Base-by-base conservation (phyloP, 2,888 invertebrate genomes). In the Ferrisia virgata region DNA sequence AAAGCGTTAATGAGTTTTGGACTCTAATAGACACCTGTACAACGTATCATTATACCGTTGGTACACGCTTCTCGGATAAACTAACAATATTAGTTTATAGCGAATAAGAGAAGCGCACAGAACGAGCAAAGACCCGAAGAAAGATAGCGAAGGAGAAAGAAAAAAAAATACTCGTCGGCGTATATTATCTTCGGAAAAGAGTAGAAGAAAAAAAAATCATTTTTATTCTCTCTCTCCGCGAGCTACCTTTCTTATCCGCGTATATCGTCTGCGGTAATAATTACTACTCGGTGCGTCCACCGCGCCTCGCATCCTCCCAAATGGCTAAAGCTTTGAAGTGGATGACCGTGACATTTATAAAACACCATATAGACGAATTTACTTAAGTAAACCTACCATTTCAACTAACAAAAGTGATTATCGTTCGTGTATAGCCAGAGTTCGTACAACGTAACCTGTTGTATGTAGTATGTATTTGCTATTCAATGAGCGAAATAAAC, bases 1-100 rank as follows among this genome's bases (percentile, higher is more conserved):
- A 36, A 76, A 76, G 72, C 72, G 72, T 76, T 76, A 76, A 76
- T 76, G 72, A 76, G 72, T 76, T 76, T 76, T 76, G 72, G 72
- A 76, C 72, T 64, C 64, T 33, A 69, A 69, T 69, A 76, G 33
- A 36, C 72, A 76, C 72, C 72, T 76, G 72, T 36, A 76, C 72
- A 76, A 76, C 72, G 72, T 76, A 76, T 76, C 72, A 76, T 76
- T 76, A 76, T 76, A 76, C 72, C 36, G n/a, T n/a, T n/a, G 36
- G 28, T 76, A 76, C 72, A 76, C 72, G 72, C 72, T 76, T 76
- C 72, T 18, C 33, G 33, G 36, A 76, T 76, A 76, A 76, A 76
- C 69, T 69, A 69, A 69, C 72, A 76, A 76, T 76, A 76, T 76
- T 76, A 76, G 36, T 76, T 76, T 76, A 36, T 76, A 76, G 72